phyloP scores from a whole-genome alignment of 2,888 invertebrate genomes.

The Acronicta leporina region DNA sequence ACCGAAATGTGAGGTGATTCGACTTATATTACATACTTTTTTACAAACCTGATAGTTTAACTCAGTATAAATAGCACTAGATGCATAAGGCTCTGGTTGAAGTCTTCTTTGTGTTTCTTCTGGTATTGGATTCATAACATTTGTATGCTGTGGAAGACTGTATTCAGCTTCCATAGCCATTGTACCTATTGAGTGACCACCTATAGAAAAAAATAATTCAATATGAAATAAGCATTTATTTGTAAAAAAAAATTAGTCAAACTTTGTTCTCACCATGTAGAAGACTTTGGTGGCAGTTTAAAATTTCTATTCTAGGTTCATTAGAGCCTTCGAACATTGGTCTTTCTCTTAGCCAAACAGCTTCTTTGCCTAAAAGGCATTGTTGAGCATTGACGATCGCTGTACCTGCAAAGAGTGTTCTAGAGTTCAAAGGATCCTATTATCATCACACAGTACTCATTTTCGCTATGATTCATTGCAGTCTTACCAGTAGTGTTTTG shows the following conservation, averaged over 20 bases:
- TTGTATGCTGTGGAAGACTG: constrained; percentile 82
- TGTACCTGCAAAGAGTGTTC: constrained; percentile 64
- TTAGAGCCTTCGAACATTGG: constrained; percentile 82
- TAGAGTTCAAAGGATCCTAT: constrained; percentile 10
- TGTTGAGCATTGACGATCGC: constrained; percentile 83
- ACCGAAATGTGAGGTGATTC: too few relatives aligned
- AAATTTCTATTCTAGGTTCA: constrained; percentile 84
- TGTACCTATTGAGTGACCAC: constrained; percentile 78
- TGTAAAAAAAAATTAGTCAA: neutral
- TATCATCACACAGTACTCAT: constrained; percentile 12
- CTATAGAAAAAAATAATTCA: constrained; percentile 57
- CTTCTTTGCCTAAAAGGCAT: constrained; percentile 84
- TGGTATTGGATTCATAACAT: constrained; percentile 74
- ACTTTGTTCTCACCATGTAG: constrained; percentile 71
- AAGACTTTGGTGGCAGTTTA: constrained; percentile 83
- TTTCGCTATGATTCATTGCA: constrained; percentile 16
- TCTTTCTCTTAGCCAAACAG: constrained; percentile 83
- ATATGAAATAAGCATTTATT: neutral
- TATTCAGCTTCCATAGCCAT: constrained; percentile 86
- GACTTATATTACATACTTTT: neutral
- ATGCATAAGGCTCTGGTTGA: constrained; percentile 92
- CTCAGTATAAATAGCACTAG: constrained; percentile 91
- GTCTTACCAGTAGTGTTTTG: constrained; percentile 78
- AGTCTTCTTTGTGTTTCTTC: constrained; percentile 77
- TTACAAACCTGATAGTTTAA: constrained; percentile 80